Evolutionary conservation across 2,797 vertebrate species (phyloP).

Genomic region (Loriculus beryllinus): DNA sequence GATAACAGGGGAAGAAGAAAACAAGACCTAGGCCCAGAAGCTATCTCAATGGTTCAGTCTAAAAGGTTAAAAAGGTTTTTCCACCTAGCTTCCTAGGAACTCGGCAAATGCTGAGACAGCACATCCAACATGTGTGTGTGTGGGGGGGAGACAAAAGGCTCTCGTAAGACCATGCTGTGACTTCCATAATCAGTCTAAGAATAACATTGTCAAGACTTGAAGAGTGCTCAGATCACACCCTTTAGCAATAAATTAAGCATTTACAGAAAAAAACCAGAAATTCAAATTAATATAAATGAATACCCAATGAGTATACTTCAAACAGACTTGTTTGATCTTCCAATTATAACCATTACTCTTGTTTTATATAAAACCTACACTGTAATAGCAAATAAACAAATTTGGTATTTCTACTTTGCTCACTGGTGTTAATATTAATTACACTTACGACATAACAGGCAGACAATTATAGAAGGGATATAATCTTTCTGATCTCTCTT

Average conservation of each 20-base stretch:
- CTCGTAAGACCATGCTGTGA: accelerated
- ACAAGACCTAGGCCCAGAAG: neutral
- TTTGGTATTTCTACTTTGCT: neutral
- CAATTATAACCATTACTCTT: neutral
- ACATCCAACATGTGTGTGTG: accelerated
- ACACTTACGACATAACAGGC: neutral
- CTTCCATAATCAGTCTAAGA: neutral
- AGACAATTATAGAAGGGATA: neutral
- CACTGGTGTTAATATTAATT: neutral
- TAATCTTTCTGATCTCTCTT: neutral
- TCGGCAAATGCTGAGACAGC: neutral
- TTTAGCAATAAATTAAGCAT: neutral
- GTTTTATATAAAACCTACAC: neutral
- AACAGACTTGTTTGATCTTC: neutral
- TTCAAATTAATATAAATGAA: neutral
- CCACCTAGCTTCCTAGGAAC: neutral
- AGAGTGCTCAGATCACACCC: neutral
- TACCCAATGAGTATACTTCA: neutral
- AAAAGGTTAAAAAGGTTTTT: neutral
- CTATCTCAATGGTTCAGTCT: neutral
- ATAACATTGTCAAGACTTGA: neutral
- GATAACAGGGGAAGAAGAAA: neutral
- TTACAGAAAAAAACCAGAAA: neutral
- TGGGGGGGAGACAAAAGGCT: neutral
- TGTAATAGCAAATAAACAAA: neutral